Conservation (phyloP, 2,888 invertebrate species). For the Drosophila falleni region DNA sequence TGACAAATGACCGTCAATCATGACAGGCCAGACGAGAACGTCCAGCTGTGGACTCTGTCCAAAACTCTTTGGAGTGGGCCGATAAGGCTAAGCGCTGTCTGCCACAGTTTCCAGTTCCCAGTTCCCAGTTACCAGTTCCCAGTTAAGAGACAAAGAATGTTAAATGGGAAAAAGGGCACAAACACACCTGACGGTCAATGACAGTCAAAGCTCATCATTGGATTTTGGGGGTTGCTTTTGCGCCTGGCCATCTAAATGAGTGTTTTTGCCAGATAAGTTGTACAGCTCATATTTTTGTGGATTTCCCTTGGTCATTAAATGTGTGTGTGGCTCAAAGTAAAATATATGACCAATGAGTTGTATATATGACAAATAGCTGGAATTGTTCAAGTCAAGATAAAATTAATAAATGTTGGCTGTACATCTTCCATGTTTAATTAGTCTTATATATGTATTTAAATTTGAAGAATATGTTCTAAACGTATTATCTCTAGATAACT, state of each 20-base stretch:
- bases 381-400: constrained; percentile 2
- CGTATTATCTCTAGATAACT: not conserved
- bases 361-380: constrained; percentile 29
- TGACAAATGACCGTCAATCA: constrained; percentile 85
- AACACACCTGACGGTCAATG: constrained; percentile 78
- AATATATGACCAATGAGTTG: constrained; percentile 26
- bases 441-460: not conserved
- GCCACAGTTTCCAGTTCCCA: constrained; percentile 35
- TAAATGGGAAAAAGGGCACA: constrained; percentile 2
- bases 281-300: constrained; percentile 60
- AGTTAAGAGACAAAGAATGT: constrained; percentile 1
- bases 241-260: constrained; percentile 68
- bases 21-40: constrained; percentile 78
- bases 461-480: not conserved
- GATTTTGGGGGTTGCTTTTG: constrained; percentile 17
- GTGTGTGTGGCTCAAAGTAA: constrained; percentile 32
- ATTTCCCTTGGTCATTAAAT: constrained; percentile 54
- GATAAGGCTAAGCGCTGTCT: constrained; percentile 76
- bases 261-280: constrained; percentile 69
- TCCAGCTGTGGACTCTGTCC: constrained; percentile 51
- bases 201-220: constrained; percentile 74
- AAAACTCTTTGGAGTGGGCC: constrained; percentile 34
- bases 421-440: not conserved
- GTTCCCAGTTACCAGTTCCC: constrained; percentile 23
- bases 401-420: not conserved